These are phyloP conservation scores for Lanistes nyassanus DNA, from an alignment of 1,140 invertebrate genomes.

Conservation along the genomic window DNA sequence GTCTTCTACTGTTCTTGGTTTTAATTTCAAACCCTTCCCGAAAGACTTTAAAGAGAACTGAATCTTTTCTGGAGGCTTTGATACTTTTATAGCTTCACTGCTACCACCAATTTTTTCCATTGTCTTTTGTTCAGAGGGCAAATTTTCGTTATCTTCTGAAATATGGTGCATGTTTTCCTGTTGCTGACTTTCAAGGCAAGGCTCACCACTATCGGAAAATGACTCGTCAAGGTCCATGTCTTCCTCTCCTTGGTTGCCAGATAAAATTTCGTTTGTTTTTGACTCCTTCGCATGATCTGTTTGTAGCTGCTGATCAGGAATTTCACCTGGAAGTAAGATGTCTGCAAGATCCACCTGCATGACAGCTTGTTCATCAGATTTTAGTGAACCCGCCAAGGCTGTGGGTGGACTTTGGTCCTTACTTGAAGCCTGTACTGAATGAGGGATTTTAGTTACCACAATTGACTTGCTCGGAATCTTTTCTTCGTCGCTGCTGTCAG, in stretches of 20 bases:
- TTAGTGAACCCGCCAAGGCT: neutral
- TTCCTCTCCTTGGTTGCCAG: conserved; percentile 1
- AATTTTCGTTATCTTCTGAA: neutral
- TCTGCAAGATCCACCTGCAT: conserved; percentile 17
- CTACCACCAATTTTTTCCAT: neutral
- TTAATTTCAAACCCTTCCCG: conserved; percentile 9
- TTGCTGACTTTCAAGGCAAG: neutral
- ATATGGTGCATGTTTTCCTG: neutral
- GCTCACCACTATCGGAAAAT: neutral
- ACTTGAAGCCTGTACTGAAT: too few relatives aligned
- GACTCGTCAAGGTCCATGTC: conserved; percentile 19
- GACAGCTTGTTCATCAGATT: neutral
- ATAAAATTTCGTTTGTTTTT: neutral
- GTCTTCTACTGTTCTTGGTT: conserved; percentile 2
- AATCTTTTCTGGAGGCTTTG: conserved; percentile 8
- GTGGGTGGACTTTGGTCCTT: too few relatives aligned
- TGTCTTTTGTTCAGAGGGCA: neutral
- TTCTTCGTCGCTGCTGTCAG: conserved; percentile 6
- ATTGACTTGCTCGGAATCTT: neutral
- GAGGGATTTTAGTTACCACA: neutral
- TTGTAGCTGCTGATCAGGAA: neutral
- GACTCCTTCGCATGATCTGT: neutral
- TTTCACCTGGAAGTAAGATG: conserved; percentile 19
- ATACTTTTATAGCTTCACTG: neutral
- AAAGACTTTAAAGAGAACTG: conserved; percentile 18